Conservation (phyloP, 2,113 vertebrate species). For the Triplophysa dalaica region DNA sequence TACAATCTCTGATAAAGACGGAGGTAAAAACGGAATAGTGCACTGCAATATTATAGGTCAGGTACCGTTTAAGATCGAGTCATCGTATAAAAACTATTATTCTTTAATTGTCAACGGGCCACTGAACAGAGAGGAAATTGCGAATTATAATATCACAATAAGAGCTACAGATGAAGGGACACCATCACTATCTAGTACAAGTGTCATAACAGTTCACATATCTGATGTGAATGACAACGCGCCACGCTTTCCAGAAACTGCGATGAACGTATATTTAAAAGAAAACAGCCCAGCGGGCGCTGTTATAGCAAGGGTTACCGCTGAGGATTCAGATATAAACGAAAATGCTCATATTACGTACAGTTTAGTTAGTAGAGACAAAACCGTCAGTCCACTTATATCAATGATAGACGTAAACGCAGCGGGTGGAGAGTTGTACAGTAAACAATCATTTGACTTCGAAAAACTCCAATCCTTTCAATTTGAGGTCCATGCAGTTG, state of each 20-base stretch:
- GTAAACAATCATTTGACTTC: slow-evolving; percentile 57
- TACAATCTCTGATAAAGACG: slow-evolving; percentile 51
- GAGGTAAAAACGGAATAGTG: slow-evolving; percentile 48
- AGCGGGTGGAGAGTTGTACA: slow-evolving; percentile 58
- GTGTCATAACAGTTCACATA: slow-evolving; percentile 37
- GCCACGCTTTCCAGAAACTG: slow-evolving; percentile 20
- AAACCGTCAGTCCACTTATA: slow-evolving; percentile 56
- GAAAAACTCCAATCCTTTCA: slow-evolving; percentile 52
- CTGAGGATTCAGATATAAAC: slow-evolving; percentile 11
- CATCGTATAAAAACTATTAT: slow-evolving; percentile 48
- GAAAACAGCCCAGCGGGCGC: slow-evolving; percentile 45
- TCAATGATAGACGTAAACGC: slow-evolving; percentile 60
- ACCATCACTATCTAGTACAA: slow-evolving; percentile 32
- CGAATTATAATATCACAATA: slow-evolving; percentile 43
- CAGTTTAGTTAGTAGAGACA: slow-evolving; percentile 53
- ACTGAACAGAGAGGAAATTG: slow-evolving; percentile 41
- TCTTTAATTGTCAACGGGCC: slow-evolving; percentile 43
- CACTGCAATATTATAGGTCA: slow-evolving; percentile 23
- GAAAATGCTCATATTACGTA: slow-evolving; percentile 62
- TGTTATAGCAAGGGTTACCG: slow-evolving; percentile 2
- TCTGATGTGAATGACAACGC: slow-evolving; percentile 53
- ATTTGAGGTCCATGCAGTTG: slow-evolving; percentile 20
- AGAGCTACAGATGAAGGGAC: slow-evolving; percentile 47
- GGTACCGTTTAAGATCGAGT: slow-evolving; percentile 44
- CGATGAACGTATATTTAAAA: slow-evolving; percentile 28